Percentiles rank a stretch among this genome's conserved stretches.
These are phyloP conservation scores for Halcyon badia DNA, from an alignment of 2,797 vertebrate genomes.

Conservation along the genomic window DNA sequence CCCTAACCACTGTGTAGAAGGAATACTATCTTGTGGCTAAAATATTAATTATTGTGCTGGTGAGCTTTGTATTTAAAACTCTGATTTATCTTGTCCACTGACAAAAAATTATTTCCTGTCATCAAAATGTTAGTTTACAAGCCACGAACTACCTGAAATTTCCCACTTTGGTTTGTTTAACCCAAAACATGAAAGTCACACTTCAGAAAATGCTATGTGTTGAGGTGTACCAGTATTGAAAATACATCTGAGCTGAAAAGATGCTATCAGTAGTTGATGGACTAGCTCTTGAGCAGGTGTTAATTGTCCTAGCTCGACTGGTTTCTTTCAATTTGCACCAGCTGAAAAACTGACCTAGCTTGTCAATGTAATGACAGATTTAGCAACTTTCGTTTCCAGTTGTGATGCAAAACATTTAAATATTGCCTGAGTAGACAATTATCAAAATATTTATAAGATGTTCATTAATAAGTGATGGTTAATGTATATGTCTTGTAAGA, in stretches of 20 bases:
- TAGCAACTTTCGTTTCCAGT: not conserved
- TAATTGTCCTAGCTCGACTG: slow-evolving; percentile 38
- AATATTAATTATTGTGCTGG: slow-evolving; percentile 48
- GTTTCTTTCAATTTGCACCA: slow-evolving; percentile 41
- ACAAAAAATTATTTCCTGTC: not conserved
- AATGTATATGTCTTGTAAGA: not conserved
- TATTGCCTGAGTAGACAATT: not conserved
- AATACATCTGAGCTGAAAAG: not conserved
- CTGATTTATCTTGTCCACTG: not conserved
- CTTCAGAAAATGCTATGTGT: not conserved
- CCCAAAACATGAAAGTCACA: not conserved
- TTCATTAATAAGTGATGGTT: not conserved
- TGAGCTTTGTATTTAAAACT: slow-evolving; percentile 62
- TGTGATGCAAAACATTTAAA: not conserved
- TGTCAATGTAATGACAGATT: not conserved
- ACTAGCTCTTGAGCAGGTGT: slow-evolving; percentile 39
- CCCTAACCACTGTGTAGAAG: slow-evolving; percentile 67
- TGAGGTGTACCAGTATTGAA: not conserved
- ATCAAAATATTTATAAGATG: not conserved
- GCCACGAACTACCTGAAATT: not conserved
- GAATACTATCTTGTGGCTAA: slow-evolving; percentile 42
- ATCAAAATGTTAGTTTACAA: not conserved
- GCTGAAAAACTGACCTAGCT: slow-evolving; percentile 2
- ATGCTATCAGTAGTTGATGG: not conserved
- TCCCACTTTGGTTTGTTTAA: not conserved